These are phyloP conservation scores for Danio kyathit DNA, from an alignment of 2,797 vertebrate genomes.

Conservation along the genomic window DNA sequence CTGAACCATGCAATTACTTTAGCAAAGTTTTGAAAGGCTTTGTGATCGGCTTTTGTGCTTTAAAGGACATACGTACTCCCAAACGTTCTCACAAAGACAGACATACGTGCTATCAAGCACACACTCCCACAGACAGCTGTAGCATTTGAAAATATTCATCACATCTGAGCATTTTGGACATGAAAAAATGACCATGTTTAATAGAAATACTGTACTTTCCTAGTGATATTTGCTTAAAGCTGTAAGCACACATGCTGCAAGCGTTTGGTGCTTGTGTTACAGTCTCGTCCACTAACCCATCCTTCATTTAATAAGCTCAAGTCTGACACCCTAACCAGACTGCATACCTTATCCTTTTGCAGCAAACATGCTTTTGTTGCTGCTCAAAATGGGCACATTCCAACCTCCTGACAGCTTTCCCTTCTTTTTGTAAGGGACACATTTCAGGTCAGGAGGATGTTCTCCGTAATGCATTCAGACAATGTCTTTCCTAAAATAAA, in stretches of 20 bases:
- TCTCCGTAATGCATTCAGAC: conserved; percentile 40
- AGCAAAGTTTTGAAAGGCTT: conserved; percentile 52
- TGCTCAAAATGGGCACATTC: conserved; percentile 54
- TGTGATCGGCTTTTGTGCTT: conserved; percentile 50
- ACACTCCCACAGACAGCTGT: conserved; percentile 2
- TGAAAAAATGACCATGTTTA: neutral
- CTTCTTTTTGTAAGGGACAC: conserved; percentile 31
- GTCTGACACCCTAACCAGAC: conserved; percentile 47
- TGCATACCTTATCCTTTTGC: conserved; percentile 37
- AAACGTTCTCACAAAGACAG: conserved; percentile 12
- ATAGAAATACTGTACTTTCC: conserved; percentile 2
- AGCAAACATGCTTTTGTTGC: conserved; percentile 47
- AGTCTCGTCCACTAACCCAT: conserved; percentile 7
- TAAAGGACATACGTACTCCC: conserved; percentile 39
- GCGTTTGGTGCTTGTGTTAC: neutral
- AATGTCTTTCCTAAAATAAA: neutral
- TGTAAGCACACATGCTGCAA: conserved; percentile 1
- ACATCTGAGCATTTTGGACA: conserved; percentile 13
- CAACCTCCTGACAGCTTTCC: conserved; percentile 41
- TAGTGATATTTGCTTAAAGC: neutral
- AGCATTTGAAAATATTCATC: conserved; percentile 7
- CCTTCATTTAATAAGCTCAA: conserved; percentile 43
- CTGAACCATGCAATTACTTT: conserved; percentile 48
- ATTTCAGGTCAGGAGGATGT: conserved; percentile 17
- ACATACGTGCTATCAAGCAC: neutral